A percentile compares a stretch with the other conserved stretches of the same genome.
Conservation (phyloP, 2,888 invertebrate genomes). For the Tricholauxania praeusta region DNA sequence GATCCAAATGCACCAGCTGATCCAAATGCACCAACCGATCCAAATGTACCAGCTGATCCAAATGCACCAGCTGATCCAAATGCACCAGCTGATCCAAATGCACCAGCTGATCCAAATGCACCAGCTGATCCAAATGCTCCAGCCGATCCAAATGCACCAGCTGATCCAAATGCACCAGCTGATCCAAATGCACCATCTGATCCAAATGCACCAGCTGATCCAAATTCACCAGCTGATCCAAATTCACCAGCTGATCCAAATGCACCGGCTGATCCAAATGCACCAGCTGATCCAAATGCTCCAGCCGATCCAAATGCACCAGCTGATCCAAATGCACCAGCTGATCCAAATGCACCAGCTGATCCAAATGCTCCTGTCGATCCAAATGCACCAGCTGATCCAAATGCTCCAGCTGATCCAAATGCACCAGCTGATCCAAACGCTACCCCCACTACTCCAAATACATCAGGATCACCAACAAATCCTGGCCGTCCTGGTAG, state of each 20-base stretch:
- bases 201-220: slow-evolving; percentile 27
- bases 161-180: slow-evolving; percentile 34
- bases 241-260: slow-evolving; percentile 25
- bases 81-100: slow-evolving; percentile 24
- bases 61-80: slow-evolving; percentile 29
- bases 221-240: slow-evolving; percentile 31
- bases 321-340: slow-evolving; percentile 30
- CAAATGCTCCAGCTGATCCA: slow-evolving; percentile 39
- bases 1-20: slow-evolving; percentile 33
- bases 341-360: slow-evolving; percentile 36
- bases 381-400: slow-evolving; percentile 40
- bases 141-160: slow-evolving; percentile 34
- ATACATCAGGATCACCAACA: slow-evolving; percentile 28
- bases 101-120: slow-evolving; percentile 41
- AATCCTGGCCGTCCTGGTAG: slow-evolving; percentile 44
- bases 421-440: slow-evolving; percentile 38
- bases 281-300: slow-evolving; percentile 36
- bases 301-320: slow-evolving; percentile 33
- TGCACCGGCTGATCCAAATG: slow-evolving; percentile 28
- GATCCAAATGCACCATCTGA: slow-evolving; percentile 35
- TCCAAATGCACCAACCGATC: slow-evolving; percentile 29
- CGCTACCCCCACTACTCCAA: slow-evolving; percentile 13
- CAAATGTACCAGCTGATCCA: slow-evolving; percentile 29
- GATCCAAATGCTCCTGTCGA: slow-evolving; percentile 27
- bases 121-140: slow-evolving; percentile 38